phyloP scores from a whole-genome alignment of 1,140 invertebrate genomes.

The Temnothorax nylanderi region DNA sequence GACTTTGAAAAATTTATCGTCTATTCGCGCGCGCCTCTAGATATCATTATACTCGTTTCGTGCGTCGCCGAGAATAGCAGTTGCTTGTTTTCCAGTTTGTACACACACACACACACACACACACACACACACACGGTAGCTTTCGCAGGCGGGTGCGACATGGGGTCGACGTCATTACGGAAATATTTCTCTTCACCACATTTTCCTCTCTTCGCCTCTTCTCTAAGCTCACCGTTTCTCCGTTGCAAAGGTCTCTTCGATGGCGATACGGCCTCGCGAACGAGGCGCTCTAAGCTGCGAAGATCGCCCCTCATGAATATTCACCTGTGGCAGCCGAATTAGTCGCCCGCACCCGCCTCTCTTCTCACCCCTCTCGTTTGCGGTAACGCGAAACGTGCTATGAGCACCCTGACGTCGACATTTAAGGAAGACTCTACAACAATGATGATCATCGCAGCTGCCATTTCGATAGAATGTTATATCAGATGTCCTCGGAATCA shows the following conservation, averaged over 20 bases:
- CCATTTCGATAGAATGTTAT: slow-evolving; percentile 4
- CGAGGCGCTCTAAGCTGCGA: slow-evolving; percentile 69
- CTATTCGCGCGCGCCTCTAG: neutral
- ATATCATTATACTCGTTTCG: neutral
- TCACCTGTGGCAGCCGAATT: slow-evolving; percentile 69
- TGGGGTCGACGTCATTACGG: slow-evolving; percentile 37
- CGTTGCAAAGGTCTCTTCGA: neutral
- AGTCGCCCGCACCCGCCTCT: neutral
- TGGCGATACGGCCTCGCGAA: slow-evolving; percentile 66
- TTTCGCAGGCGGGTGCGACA: slow-evolving; percentile 1
- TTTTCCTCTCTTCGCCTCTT: neutral
- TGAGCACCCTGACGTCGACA: slow-evolving; percentile 34
- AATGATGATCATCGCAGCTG: neutral
- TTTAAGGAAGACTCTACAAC: slow-evolving; percentile 12
- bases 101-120: neutral
- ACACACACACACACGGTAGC: neutral
- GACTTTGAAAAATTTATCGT: slow-evolving; percentile 21
- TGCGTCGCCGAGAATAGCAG: neutral
- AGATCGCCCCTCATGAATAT: slow-evolving; percentile 78
- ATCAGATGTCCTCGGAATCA: neutral
- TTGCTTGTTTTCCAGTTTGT: neutral
- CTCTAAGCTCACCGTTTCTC: neutral
- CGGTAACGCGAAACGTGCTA: slow-evolving; percentile 72
- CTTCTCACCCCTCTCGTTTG: slow-evolving; percentile 3
- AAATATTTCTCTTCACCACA: slow-evolving; percentile 28